phyloP scores from a whole-genome alignment of 2,797 vertebrate genomes.

The Sebastes diaconus region DNA sequence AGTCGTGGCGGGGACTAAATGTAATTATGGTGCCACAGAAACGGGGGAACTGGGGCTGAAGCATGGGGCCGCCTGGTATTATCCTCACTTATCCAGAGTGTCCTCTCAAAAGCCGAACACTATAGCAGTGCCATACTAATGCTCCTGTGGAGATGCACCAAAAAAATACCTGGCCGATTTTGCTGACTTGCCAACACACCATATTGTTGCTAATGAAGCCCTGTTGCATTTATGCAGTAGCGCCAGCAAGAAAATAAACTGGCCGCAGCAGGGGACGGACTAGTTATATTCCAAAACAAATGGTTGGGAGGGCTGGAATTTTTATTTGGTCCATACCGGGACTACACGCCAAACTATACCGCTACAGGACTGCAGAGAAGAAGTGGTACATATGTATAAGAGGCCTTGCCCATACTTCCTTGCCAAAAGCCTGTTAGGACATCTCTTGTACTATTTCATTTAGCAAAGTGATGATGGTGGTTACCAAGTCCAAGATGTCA shows the following conservation, averaged over 20 bases:
- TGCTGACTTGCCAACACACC: not conserved
- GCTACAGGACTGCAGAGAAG: not conserved
- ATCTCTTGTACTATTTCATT: not conserved
- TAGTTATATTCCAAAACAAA: not conserved
- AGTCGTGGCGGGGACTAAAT: conserved; percentile 26
- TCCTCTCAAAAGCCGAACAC: conserved; percentile 17
- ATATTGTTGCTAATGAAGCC: conserved; percentile 39
- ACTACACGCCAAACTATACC: not conserved
- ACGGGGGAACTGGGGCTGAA: conserved; percentile 7
- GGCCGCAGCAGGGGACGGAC: not conserved
- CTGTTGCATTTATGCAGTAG: conserved; percentile 34
- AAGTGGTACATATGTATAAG: not conserved
- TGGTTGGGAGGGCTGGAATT: conserved; percentile 1
- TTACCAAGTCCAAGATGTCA: not conserved
- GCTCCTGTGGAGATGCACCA: not conserved
- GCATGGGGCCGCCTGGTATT: not conserved
- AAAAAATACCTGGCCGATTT: conserved; percentile 5
- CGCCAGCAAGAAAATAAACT: conserved; percentile 11
- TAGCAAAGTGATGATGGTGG: not conserved
- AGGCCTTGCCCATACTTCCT: not conserved
- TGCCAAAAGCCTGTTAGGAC: not conserved
- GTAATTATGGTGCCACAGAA: conserved; percentile 44
- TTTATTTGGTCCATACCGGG: not conserved
- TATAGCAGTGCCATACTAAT: conserved; percentile 1
- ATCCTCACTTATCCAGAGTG: conserved; percentile 18